Base-by-base conservation (phyloP, 2,888 invertebrate species). In the Ephialtes manifestator region DNA sequence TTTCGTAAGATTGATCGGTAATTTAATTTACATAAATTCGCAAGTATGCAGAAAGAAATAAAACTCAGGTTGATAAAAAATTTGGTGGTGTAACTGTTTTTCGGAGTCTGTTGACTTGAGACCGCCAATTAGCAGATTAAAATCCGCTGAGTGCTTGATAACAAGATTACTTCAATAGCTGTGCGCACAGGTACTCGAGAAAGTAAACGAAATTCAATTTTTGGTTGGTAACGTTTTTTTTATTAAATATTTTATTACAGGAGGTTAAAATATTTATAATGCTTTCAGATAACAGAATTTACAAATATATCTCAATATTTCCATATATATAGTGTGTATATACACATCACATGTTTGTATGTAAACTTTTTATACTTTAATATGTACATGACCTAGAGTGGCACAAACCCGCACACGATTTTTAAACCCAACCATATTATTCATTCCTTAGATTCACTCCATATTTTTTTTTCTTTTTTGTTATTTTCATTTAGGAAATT, bases 241-340 rank as follows among this genome's bases (percentile, higher is more conserved):
- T 93, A 92, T 93, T 93, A 92, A 93, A 92, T 93, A 92, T 92
- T 92, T 91, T 92, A 93, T 93, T 93, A 93, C 93, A 93, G 93
- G 93, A 93, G 93, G 92, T 93, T 93, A 93, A 93, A 93, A 93
- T 93, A 93, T 93, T 91, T 90, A 91, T 92, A 92, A 92, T 93
- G 91, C 89, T 92, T 92, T 92, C 91, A 90, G 90, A 91, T 93
- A 93, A 93, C 93, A 93, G 93, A 93, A 92, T 93, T 93, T 93
- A 93, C 93, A 93, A 93, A 93, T 93, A 92, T 93, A 93, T 93
- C 90, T 92, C 92, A 91, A 90, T 91, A 91, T 91, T 87, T 87
- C 78, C 87, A 88, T 89, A 88, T 89, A 87, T 87, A 90, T 89
- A 89, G 90, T 90, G 89, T 91, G 88, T 91, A 91, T 91, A 91